A percentile compares a stretch with the other conserved stretches of the same genome.
Conservation (phyloP, 2,888 invertebrate species). For the Physocephala rufipes region DNA sequence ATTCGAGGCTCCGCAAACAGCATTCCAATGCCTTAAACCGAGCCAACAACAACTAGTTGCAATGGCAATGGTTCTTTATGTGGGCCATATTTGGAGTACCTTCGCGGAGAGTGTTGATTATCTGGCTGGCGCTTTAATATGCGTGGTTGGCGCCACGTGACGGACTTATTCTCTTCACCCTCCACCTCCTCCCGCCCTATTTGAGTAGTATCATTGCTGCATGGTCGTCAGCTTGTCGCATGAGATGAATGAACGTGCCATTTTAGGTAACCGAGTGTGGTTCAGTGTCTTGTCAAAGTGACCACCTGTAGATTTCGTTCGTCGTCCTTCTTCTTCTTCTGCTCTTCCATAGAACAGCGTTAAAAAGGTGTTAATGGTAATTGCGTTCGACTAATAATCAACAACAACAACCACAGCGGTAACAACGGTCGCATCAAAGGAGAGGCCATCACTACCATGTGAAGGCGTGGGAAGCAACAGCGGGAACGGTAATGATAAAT, state of each 20-base stretch:
- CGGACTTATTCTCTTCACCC: no score
- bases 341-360: neutral
- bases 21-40: slow-evolving; percentile 15
- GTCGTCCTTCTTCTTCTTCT: no score
- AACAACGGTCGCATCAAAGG: neutral
- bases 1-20: slow-evolving; percentile 8
- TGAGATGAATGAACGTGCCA: neutral
- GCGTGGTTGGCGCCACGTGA: slow-evolving; percentile 29
- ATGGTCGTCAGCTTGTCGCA: neutral
- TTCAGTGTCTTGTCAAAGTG: slow-evolving; percentile 9
- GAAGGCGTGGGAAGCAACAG: neutral
- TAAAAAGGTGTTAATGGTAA: slow-evolving; percentile 23
- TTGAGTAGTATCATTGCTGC: neutral
- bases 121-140: slow-evolving; percentile 10
- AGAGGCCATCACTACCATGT: no score
- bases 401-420: neutral
- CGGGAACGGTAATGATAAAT: neutral
- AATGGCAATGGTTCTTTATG: neutral
- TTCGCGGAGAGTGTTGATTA: neutral
- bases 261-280: slow-evolving; percentile 9
- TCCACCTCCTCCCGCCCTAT: no score
- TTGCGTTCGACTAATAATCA: slow-evolving; percentile 1
- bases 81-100: slow-evolving; percentile 28
- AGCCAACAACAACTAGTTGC: no score
- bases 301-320: slow-evolving; percentile 12